phyloP scores from a whole-genome alignment of 2,797 vertebrate genomes.

The Botia kubotai region DNA sequence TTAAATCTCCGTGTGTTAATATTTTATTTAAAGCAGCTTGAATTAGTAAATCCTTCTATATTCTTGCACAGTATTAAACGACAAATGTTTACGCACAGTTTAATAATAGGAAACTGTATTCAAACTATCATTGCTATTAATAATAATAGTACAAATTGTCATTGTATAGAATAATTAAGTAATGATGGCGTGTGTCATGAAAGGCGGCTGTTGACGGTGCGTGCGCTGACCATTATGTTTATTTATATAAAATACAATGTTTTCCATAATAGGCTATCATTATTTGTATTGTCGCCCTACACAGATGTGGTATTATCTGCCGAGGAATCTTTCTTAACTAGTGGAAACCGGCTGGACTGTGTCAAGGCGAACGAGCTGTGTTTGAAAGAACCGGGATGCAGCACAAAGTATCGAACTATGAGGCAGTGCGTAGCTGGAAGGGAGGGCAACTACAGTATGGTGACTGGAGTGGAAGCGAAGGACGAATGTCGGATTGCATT shows the following conservation, averaged over 20 bases:
- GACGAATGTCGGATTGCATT: slow-evolving; percentile 94
- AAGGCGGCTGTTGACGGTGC: neutral
- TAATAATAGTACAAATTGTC: neutral
- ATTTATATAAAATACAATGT: neutral
- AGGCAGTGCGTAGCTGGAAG: slow-evolving; percentile 95
- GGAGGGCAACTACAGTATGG: slow-evolving; percentile 94
- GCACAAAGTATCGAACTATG: slow-evolving; percentile 96
- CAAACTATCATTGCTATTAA: neutral
- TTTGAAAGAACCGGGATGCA: slow-evolving; percentile 92
- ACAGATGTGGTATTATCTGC: slow-evolving; percentile 83
- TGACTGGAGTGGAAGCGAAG: slow-evolving; percentile 90
- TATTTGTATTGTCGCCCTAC: slow-evolving; percentile 23
- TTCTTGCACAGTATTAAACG: neutral
- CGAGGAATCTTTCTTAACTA: slow-evolving; percentile 80
- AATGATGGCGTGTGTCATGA: neutral
- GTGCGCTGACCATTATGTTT: too few species aligned
- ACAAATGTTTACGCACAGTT: neutral
- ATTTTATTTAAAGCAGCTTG: slow-evolving; percentile 55
- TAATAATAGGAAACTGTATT: neutral
- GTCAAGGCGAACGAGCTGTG: slow-evolving; percentile 96
- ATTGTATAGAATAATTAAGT: neutral
- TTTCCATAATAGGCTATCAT: neutral
- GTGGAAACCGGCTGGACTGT: slow-evolving; percentile 87
- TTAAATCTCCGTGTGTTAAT: slow-evolving; percentile 9
- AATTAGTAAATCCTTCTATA: slow-evolving; percentile 22